Evolutionary conservation across 2,113 vertebrate genomes (phyloP).

Genomic region (Spermophilus dauricus): DNA sequence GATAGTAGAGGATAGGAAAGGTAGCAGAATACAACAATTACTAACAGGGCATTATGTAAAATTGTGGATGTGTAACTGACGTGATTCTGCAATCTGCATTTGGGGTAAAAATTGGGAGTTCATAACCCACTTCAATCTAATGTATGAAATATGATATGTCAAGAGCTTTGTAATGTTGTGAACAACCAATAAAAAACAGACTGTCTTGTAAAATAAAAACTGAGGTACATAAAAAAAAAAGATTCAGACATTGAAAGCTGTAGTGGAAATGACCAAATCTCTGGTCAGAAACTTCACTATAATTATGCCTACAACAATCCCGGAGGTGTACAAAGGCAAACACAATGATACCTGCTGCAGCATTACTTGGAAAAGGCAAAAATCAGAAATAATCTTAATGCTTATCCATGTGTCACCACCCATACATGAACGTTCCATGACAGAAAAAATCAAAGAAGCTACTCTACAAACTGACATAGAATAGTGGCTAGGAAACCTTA

Average conservation of each 20-base stretch:
- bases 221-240: too few species aligned
- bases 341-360: background rate
- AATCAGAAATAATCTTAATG: background rate
- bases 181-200: too few species aligned
- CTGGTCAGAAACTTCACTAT: background rate
- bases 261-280: background rate
- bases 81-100: too few species aligned
- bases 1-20: too few species aligned
- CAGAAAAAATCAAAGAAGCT: background rate
- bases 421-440: background rate
- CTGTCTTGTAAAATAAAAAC: too few species aligned
- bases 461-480: background rate
- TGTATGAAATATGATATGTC: too few species aligned
- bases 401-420: background rate
- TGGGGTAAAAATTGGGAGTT: too few species aligned
- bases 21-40: too few species aligned
- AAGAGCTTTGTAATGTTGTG: too few species aligned
- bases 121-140: too few species aligned
- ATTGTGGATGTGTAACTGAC: too few species aligned
- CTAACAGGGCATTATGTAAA: too few species aligned
- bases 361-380: background rate
- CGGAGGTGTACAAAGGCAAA: background rate
- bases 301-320: background rate
- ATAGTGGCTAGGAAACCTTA: background rate
- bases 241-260: background rate